Evolutionary conservation across 2,888 invertebrate species (phyloP), one percentile per base, ranked within the genome.

Genomic region (Megamerina dolium): DNA sequence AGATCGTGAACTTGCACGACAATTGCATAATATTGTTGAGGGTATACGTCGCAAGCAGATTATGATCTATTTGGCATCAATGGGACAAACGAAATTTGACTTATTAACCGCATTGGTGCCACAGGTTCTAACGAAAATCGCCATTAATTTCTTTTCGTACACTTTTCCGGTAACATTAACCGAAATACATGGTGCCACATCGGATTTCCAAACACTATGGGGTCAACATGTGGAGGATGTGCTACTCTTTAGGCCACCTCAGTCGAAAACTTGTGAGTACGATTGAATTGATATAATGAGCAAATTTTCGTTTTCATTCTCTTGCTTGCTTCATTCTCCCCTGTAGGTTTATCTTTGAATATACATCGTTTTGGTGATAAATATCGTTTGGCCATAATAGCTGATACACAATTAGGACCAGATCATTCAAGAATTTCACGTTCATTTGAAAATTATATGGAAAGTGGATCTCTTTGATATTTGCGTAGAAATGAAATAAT

Each of bases 131-230:
- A 65, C 69, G 6, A 70, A 69, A 52, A 60, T 71, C 9, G 62
- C 63, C 29, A 68, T 71, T 0, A 71, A 70, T 45, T 69, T 68
- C 31, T 70, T 71, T 42, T 67, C 70, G 2, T 60, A 63, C 3
- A 66, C 64, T 42, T 71, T 68, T 48, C 68, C 72, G 3, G 64
- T 70, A 3, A 69, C 70, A 5, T 59, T 71, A 39, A 70, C 71
- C 2, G 69, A 70, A 49, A 64, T 71, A 37, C 60, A 68, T 52
- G 68, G 68, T 4, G 57, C 56, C 10, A 61, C 59, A 2, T 54
- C 61, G 1, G 59, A 66, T 21, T 64, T 68, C 32, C 54, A 63
- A 34, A 60, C 68, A 1, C 41, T 61, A 4, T 71, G 70, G 69
- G 69, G 68, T 0, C 70, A 70, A 41, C 50, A 57, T 1, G 66